Percentiles rank a stretch among this genome's conserved stretches.
These are phyloP conservation scores for Scaptodrosophila latifasciaeformis DNA, from an alignment of 2,888 invertebrate species.

Conservation along the genomic window DNA sequence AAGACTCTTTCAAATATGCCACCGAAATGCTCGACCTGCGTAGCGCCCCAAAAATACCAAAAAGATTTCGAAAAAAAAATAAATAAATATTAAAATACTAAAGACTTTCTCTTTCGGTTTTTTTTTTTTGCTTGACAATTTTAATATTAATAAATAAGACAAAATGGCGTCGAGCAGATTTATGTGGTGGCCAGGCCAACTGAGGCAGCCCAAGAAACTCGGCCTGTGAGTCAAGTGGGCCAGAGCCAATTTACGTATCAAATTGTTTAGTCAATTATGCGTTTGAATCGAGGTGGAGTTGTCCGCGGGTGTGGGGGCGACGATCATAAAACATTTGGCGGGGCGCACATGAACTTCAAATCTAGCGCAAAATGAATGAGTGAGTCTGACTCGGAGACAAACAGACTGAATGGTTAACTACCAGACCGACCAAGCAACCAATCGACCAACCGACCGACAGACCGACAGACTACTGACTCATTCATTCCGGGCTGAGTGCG, in stretches of 20 bases:
- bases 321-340: no score
- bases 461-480: not conserved
- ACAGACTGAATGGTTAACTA: slow-evolving; percentile 1
- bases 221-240: not conserved
- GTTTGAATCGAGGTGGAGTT: no score
- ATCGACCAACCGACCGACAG: not conserved
- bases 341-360: slow-evolving; percentile 50
- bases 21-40: no score
- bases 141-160: slow-evolving; percentile 71
- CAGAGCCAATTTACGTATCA: slow-evolving; percentile 48
- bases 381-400: no score
- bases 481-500: not conserved
- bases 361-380: slow-evolving; percentile 36
- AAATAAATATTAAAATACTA: slow-evolving; percentile 31
- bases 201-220: no score
- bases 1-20: no score
- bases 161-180: slow-evolving; percentile 62
- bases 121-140: slow-evolving; percentile 22
- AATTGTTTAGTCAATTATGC: no score
- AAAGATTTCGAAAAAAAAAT: not conserved
- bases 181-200: slow-evolving; percentile 40
- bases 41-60: no score
- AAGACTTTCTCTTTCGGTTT: slow-evolving; percentile 1
- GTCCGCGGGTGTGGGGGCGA: no score
- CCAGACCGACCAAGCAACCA: no score